phyloP scores from a whole-genome alignment of 2,113 vertebrate species.

The Chaetodon auriga region DNA sequence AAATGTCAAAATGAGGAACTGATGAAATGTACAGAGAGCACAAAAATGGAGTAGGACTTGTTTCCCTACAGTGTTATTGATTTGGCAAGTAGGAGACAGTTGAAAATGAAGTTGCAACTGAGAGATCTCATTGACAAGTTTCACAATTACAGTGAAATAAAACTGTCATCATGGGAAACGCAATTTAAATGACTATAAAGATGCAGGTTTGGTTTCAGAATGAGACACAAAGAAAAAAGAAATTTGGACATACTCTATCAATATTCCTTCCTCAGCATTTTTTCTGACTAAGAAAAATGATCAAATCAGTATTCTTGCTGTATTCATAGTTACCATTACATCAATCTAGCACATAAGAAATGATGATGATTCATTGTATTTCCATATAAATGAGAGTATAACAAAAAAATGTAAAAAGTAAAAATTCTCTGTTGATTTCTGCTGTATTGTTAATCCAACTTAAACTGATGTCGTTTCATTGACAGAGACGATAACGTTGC shows the following conservation, averaged over 20 bases:
- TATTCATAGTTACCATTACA: not conserved
- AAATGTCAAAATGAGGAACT: not conserved
- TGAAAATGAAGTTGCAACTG: not conserved
- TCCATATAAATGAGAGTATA: not conserved
- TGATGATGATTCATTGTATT: not conserved
- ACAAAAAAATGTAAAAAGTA: not conserved
- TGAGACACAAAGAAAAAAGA: not conserved
- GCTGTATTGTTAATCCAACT: not conserved
- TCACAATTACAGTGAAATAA: not conserved
- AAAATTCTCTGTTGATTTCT: not conserved
- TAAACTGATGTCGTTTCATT: not conserved
- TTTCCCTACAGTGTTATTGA: not conserved
- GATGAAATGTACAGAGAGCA: not conserved
- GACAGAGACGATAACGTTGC: not conserved
- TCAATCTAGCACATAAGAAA: too few relatives aligned
- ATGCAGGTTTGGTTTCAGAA: not conserved
- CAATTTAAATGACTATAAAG: not conserved
- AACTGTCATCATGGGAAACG: not conserved
- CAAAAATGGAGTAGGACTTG: not conserved
- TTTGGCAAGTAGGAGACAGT: not conserved
- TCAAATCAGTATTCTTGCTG: too few relatives aligned
- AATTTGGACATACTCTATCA: too few relatives aligned
- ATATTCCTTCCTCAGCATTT: too few relatives aligned
- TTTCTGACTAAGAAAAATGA: too few relatives aligned
- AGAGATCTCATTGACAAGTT: not conserved